A percentile compares a stretch with the other conserved stretches of the same genome.
Evolutionary conservation across 2,888 invertebrate species (phyloP).

Genomic region (Achlya flavicornis): DNA sequence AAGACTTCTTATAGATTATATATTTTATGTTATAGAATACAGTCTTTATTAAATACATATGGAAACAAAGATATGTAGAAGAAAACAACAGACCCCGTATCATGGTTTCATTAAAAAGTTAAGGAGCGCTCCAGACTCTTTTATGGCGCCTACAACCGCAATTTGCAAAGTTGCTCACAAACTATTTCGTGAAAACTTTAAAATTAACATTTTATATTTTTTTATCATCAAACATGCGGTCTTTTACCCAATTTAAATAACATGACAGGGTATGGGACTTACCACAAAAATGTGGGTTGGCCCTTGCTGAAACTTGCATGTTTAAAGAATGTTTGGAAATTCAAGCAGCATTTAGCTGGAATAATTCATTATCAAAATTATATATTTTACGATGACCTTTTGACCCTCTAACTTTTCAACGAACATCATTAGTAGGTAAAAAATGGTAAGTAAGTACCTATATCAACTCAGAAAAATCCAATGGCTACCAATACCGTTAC

Average conservation of each 20-base stretch:
- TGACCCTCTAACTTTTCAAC: not conserved
- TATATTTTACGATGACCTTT: not conserved
- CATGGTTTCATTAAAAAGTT: constrained; percentile 1
- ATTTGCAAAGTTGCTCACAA: not conserved
- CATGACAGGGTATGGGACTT: not conserved
- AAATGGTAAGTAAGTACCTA: no score
- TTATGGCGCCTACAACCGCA: not conserved
- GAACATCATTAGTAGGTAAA: no score
- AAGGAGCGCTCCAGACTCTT: not conserved
- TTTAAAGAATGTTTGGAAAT: not conserved
- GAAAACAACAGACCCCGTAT: not conserved
- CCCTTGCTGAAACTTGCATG: not conserved
- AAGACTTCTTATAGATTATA: not conserved
- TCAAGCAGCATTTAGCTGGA: not conserved
- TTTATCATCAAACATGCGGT: not conserved
- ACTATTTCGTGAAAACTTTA: not conserved
- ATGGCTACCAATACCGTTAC: no score
- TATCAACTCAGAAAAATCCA: no score
- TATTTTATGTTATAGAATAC: no score
- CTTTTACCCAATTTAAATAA: not conserved
- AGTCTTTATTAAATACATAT: not conserved
- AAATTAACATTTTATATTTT: not conserved
- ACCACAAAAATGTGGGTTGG: constrained; percentile 1
- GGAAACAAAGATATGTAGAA: not conserved
- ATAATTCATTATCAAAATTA: not conserved